A percentile compares a stretch with the other conserved stretches of the same genome.
These are phyloP conservation scores for Conus ventricosus DNA, from an alignment of 1,140 invertebrate genomes.

Conservation along the genomic window DNA sequence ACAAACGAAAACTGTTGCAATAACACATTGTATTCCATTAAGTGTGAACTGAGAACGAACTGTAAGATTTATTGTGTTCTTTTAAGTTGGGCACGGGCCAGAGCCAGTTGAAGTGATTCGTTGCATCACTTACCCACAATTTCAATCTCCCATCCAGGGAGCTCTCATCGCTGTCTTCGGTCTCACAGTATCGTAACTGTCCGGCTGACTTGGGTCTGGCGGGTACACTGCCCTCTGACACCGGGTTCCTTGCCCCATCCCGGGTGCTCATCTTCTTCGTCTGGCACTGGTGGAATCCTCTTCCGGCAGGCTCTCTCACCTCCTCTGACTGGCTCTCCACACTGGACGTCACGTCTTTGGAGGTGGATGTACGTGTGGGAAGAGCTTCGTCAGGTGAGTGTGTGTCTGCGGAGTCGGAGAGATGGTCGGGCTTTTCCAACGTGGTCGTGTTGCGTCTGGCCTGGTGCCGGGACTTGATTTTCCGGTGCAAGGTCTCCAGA, in stretches of 20 bases:
- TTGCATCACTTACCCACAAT: constrained; percentile 22
- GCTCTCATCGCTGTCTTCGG: constrained; percentile 27
- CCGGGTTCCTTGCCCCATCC: constrained; percentile 22
- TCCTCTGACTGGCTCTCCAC: not conserved
- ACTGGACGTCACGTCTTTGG: not conserved
- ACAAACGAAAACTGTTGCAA: not conserved
- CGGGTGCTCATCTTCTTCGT: not conserved
- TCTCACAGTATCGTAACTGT: constrained; percentile 25
- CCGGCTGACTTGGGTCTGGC: constrained; percentile 30
- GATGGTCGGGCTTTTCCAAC: too few species aligned
- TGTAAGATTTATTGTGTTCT: too few species aligned
- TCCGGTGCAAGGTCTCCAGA: not conserved
- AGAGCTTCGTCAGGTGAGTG: not conserved
- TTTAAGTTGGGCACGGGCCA: too few species aligned
- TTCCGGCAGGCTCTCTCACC: not conserved
- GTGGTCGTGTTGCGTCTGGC: not conserved
- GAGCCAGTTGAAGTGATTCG: too few species aligned
- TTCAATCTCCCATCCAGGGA: constrained; percentile 35
- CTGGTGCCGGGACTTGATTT: not conserved
- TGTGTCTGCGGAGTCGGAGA: not conserved
- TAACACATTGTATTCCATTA: too few species aligned
- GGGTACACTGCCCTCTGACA: not conserved
- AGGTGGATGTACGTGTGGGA: not conserved
- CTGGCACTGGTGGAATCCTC: not conserved
- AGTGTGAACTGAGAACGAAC: too few species aligned